Percentiles rank a stretch among this genome's conserved stretches.
phyloP scores from a whole-genome alignment of 2,797 vertebrate species.

The Crocodylus rhombifer region DNA sequence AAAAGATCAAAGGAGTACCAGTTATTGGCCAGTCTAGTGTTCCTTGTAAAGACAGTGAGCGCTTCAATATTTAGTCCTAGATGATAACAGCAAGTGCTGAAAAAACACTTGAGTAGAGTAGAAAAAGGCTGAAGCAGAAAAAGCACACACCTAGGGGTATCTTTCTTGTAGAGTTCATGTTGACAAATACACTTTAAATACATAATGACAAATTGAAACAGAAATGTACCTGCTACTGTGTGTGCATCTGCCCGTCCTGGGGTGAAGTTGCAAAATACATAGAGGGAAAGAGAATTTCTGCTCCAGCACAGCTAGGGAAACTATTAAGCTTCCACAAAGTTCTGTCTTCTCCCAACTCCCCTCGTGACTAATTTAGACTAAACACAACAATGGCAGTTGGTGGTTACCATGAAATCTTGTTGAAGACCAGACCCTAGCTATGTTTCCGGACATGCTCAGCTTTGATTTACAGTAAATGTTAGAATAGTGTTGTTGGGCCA shows the following conservation, averaged over 20 bases:
- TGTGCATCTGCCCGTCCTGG: fast-evolving
- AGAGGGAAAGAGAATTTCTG: not conserved
- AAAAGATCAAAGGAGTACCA: no score
- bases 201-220: not conserved
- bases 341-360: not conserved
- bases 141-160: not conserved
- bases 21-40: no score
- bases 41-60: not conserved
- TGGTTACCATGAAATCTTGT: not conserved
- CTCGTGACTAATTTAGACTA: not conserved
- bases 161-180: fast-evolving
- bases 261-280: not conserved
- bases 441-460: not conserved
- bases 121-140: fast-evolving
- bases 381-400: not conserved
- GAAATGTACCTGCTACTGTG: not conserved
- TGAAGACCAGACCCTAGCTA: fast-evolving
- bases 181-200: not conserved
- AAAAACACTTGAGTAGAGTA: no score
- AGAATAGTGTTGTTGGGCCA: not conserved
- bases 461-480: not conserved
- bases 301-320: not conserved
- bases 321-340: not conserved
- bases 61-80: not conserved
- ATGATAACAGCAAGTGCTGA: not conserved